Conservation (phyloP, 2,888 invertebrate genomes). For the Drosophila nigricruria region DNA sequence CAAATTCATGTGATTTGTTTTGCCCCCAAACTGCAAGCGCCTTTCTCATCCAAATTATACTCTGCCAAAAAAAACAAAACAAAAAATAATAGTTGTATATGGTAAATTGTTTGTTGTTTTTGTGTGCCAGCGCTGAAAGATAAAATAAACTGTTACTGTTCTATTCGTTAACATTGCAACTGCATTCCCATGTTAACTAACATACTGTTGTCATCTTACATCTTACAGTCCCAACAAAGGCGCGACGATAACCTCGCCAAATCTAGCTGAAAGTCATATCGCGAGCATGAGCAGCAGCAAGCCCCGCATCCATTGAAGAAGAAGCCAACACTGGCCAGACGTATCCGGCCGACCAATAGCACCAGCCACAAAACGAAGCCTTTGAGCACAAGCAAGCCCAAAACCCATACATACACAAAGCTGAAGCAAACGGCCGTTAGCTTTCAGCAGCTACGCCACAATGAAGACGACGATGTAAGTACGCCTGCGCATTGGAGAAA, state of each 20-base stretch:
- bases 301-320: conserved; percentile 50
- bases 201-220: conserved; percentile 14
- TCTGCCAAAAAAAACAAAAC: conserved; percentile 24
- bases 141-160: conserved; percentile 30
- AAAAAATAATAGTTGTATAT: conserved; percentile 26
- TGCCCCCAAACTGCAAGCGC: conserved; percentile 53
- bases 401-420: conserved; percentile 35
- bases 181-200: conserved; percentile 2
- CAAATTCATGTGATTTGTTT: conserved; percentile 53
- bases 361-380: conserved; percentile 21
- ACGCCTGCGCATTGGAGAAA: neutral
- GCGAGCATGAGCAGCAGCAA: conserved; percentile 44
- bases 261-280: conserved; percentile 85
- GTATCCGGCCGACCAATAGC: conserved; percentile 22
- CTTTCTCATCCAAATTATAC: conserved; percentile 36
- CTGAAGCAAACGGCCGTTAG: conserved; percentile 42
- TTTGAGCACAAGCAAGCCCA: conserved; percentile 16
- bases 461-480: conserved; percentile 67
- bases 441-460: conserved; percentile 54
- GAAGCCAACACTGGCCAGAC: conserved; percentile 39
- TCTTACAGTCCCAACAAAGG: conserved; percentile 84
- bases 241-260: conserved; percentile 85
- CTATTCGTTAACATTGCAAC: conserved; percentile 1
- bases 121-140: conserved; percentile 65
- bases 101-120: conserved; percentile 64